Percentiles rank a stretch among this genome's conserved stretches.
Conservation (phyloP, 1,140 invertebrate genomes). For the Danaus melanippus region DNA sequence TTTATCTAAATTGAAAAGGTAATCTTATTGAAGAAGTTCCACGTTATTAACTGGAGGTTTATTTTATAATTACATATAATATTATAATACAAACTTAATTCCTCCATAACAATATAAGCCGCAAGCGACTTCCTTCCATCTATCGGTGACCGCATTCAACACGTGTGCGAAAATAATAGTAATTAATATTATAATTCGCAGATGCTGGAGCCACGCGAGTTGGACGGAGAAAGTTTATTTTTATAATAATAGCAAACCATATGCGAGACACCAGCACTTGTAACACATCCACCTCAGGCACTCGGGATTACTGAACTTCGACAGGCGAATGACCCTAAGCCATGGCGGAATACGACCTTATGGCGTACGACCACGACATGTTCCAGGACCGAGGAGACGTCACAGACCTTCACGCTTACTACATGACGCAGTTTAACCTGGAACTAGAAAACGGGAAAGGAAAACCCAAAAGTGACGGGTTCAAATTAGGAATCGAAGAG, state of each 20-base stretch:
- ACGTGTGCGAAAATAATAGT: conserved; percentile 54
- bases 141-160: conserved; percentile 31
- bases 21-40: no score
- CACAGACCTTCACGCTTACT: conserved; percentile 59
- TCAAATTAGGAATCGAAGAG: conserved; percentile 56
- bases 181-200: conserved; percentile 69
- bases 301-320: conserved; percentile 55
- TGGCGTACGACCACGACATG: conserved; percentile 49
- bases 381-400: conserved; percentile 52
- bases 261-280: conserved; percentile 60
- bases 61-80: no score
- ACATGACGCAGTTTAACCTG: conserved; percentile 64
- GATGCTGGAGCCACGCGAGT: conserved; percentile 58
- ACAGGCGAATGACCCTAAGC: conserved; percentile 60
- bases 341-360: conserved; percentile 58
- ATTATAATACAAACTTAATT: no score
- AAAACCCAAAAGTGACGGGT: conserved; percentile 42
- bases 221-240: conserved; percentile 69
- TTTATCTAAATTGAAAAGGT: no score
- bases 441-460: conserved; percentile 53
- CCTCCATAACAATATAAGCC: no score
- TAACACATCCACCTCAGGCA: conserved; percentile 43
- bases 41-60: no score
- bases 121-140: conserved; percentile 19
- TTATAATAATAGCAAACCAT: conserved; percentile 68